Evolutionary conservation across 1,140 invertebrate genomes (phyloP), one percentile per base, ranked within the genome.

Genomic region (Diabrotica undecimpunctata): DNA sequence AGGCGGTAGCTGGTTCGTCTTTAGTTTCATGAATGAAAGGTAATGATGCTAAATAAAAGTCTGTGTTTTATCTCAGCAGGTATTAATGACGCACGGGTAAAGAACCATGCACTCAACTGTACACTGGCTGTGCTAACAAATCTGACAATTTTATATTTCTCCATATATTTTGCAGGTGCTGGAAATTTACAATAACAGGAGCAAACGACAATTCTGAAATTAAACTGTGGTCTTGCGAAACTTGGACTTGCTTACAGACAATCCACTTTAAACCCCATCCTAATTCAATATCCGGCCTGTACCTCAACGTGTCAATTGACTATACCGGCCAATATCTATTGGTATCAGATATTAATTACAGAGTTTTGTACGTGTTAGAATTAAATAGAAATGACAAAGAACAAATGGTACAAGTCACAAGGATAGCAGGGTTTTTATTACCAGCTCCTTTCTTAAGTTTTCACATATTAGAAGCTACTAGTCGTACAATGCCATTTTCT

Each of bases 171-270:
- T 86, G 86, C 12, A 90, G 93, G 76, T 93, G 95, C 79, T 98
- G 96, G 96, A 95, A 95, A 76, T 96, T 91, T 82, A 92, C 92
- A 5, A 83, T 98, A 12, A 97, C 95, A 2, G 94, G 94, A 0
- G 89, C 91, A 8, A 88, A 93, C 66, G 87, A 94, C 74, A 97
- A 97, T 79, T 89, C 91, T 0, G 93, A 94, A 74, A 81, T 98
- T 11, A 97, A 96, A 80, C 81, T 98, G 25, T 97, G 95, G 94
- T 93, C 92, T 7, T 98, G 96, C 78, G 91, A 96, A 75, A 85
- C 91, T 0, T 98, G 96, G 96, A 85, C 84, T 38, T 97, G 95
- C 75, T 81, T 97, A 12, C 95, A 98, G 80, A 95, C 91, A 0
- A 87, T 97, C 61, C 86, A 81, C 70, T 95, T 90, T 75, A 72